These are phyloP conservation scores for Donacobius atricapilla DNA, from an alignment of 2,113 vertebrate species.

Conservation along the genomic window DNA sequence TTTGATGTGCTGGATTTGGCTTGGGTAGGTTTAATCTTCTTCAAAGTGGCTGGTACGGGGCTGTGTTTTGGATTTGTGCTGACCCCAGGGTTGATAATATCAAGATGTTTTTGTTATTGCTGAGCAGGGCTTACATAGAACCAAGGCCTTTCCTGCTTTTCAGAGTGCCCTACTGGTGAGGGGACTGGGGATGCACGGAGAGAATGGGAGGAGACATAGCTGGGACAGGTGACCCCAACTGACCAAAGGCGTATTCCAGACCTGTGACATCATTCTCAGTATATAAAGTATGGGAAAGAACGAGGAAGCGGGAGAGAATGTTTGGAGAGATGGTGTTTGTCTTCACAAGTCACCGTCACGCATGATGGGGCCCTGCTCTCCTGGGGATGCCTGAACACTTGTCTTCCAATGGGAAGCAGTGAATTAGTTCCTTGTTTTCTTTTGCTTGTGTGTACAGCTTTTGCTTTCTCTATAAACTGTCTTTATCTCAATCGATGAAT, in stretches of 20 bases:
- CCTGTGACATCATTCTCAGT: neutral
- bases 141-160: neutral
- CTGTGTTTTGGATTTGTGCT: neutral
- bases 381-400: neutral
- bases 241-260: neutral
- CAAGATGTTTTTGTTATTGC: neutral
- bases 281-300: neutral
- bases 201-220: neutral
- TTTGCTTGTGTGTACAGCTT: neutral
- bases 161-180: neutral
- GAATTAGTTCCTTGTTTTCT: neutral
- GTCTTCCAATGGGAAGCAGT: neutral
- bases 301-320: neutral
- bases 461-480: neutral
- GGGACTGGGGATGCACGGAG: neutral
- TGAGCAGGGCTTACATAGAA: neutral
- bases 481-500: neutral
- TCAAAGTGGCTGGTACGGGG: neutral
- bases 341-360: rapidly evolving
- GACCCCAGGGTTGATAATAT: neutral
- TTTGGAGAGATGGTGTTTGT: neutral
- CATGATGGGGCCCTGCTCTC: neutral
- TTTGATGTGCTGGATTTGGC: neutral
- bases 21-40: neutral
- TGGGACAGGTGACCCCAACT: neutral